Conservation (phyloP, 2,888 invertebrate species). For the Girardia tigrina region DNA sequence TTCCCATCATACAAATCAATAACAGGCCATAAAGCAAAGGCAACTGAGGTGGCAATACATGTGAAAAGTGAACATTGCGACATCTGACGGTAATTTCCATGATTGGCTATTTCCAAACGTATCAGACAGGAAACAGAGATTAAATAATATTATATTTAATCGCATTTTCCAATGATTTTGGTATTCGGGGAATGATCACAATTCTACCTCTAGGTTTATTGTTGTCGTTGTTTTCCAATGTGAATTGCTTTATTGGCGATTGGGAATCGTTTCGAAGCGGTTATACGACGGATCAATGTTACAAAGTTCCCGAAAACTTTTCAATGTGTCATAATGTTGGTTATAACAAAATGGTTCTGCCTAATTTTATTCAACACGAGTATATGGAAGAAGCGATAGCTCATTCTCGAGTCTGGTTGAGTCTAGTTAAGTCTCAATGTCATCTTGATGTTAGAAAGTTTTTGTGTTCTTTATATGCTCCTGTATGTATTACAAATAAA, state of each 20-base stretch:
- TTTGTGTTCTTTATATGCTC: slow-evolving; percentile 79
- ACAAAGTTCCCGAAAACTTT: slow-evolving; percentile 34
- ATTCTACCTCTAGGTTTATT: background rate
- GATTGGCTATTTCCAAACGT: slow-evolving; percentile 11
- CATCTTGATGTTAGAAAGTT: slow-evolving; percentile 52
- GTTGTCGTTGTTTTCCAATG: background rate
- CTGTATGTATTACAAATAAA: slow-evolving; percentile 79
- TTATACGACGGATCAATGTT: slow-evolving; percentile 29
- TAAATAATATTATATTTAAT: slow-evolving; percentile 10
- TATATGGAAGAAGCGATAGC: slow-evolving; percentile 30
- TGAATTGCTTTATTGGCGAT: background rate
- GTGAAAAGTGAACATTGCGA: slow-evolving; percentile 1
- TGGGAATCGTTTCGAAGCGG: slow-evolving; percentile 9
- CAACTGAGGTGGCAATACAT: background rate
- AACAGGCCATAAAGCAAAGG: background rate
- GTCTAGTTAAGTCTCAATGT: slow-evolving; percentile 34
- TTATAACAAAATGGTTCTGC: slow-evolving; percentile 35
- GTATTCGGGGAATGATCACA: background rate
- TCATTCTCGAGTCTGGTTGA: slow-evolving; percentile 35
- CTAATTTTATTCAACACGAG: slow-evolving; percentile 36
- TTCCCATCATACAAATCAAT: slow-evolving; percentile 14
- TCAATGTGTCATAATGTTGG: slow-evolving; percentile 33
- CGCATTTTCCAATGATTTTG: background rate
- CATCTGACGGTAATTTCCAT: slow-evolving; percentile 15
- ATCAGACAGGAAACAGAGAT: slow-evolving; percentile 1